Evolutionary conservation across 2,113 vertebrate genomes (phyloP).

Genomic region (Xyliphius kryptos): DNA sequence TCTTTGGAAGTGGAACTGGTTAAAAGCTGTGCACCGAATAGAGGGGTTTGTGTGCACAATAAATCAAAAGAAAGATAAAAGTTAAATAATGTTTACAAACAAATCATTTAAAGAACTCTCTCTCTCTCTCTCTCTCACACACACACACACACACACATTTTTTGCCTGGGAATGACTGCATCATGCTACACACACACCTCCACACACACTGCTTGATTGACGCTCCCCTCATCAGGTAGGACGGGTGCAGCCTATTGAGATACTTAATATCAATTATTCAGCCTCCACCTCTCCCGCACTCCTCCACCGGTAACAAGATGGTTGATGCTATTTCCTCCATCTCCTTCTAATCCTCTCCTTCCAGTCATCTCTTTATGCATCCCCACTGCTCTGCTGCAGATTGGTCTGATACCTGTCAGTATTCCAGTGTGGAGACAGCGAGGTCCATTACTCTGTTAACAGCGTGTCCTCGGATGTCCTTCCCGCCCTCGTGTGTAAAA

Average conservation of each 20-base stretch:
- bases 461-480: too few relatives aligned
- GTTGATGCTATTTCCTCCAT: conserved; percentile 38
- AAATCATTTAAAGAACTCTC: too few relatives aligned
- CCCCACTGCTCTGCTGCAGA: not conserved
- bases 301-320: conserved; percentile 32
- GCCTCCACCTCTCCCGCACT: conserved; percentile 33
- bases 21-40: too few relatives aligned
- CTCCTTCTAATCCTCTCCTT: conserved; percentile 2
- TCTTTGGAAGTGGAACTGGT: too few relatives aligned
- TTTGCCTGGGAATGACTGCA: too few relatives aligned
- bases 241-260: conserved; percentile 66
- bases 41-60: too few relatives aligned
- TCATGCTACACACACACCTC: not conserved
- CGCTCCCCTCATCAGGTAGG: conserved; percentile 57
- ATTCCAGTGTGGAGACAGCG: too few relatives aligned
- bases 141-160: conserved; percentile 7
- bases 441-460: conserved; percentile 12
- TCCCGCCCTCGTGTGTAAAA: too few relatives aligned
- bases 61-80: too few relatives aligned
- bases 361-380: conserved; percentile 1
- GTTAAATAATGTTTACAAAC: too few relatives aligned
- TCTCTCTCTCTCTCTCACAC: conserved; percentile 4
- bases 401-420: not conserved
- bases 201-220: conserved; percentile 49
- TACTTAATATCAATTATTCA: conserved; percentile 72